These are phyloP conservation scores for Acanthosoma haemorrhoidale DNA, from an alignment of 2,888 invertebrate species.

Conservation along the genomic window DNA sequence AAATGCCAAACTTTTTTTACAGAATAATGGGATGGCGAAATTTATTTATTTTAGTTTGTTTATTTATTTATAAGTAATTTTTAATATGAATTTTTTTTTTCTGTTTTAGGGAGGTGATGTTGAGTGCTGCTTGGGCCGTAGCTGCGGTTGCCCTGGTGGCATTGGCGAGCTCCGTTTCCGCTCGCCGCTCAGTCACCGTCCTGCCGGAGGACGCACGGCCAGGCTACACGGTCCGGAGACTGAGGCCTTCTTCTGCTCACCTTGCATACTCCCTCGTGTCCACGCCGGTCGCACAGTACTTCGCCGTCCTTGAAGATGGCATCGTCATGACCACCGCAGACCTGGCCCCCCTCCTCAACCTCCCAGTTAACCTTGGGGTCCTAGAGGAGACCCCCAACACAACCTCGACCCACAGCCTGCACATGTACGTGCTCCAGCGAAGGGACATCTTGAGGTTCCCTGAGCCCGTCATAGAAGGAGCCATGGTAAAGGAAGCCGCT, in stretches of 20 bases:
- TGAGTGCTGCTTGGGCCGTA: neutral
- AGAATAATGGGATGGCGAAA: neutral
- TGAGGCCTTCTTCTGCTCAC: constrained; percentile 46
- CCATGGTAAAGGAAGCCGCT: constrained; percentile 67
- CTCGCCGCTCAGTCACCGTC: constrained; percentile 50
- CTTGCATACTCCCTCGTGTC: constrained; percentile 60
- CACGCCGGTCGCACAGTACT: constrained; percentile 76
- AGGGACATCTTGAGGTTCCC: constrained; percentile 75
- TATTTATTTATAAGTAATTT: neutral
- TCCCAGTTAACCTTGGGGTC: constrained; percentile 73
- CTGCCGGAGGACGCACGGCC: constrained; percentile 86
- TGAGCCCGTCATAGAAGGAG: constrained; percentile 58
- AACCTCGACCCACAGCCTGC: constrained; percentile 72
- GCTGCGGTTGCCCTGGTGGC: constrained; percentile 13
- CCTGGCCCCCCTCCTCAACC: constrained; percentile 71
- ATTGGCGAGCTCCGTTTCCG: constrained; percentile 27
- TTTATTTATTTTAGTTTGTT: neutral
- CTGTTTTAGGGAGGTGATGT: constrained; percentile 13
- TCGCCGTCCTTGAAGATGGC: constrained; percentile 80
- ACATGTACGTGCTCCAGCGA: constrained; percentile 76
- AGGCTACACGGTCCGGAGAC: constrained; percentile 79
- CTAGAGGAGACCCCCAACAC: constrained; percentile 75
- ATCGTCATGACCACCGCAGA: constrained; percentile 87
- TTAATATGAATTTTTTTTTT: neutral
- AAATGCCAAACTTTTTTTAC: neutral